phyloP scores from a whole-genome alignment of 2,113 vertebrate species.

The Corydoras maculifer region DNA sequence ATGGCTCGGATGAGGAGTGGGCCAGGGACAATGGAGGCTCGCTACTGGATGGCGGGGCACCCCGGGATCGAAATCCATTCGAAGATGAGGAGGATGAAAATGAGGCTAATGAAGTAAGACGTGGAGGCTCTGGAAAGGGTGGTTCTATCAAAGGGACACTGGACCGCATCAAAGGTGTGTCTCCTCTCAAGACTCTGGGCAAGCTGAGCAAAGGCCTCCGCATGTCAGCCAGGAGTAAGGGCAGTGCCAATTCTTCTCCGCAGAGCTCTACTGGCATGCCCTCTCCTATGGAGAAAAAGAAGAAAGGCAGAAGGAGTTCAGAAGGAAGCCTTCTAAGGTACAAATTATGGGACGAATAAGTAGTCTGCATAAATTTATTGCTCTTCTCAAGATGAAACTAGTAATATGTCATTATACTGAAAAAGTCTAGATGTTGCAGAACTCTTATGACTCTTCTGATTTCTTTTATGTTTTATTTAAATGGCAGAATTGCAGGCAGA shows the following conservation, averaged over 20 bases:
- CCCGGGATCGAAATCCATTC: conserved; percentile 67
- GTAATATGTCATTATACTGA: neutral
- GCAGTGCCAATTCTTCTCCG: conserved; percentile 48
- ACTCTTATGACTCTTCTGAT: neutral
- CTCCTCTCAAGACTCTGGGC: conserved; percentile 72
- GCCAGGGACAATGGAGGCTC: conserved; percentile 52
- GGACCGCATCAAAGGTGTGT: conserved; percentile 66
- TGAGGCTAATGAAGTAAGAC: conserved; percentile 64
- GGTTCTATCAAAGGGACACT: conserved; percentile 66
- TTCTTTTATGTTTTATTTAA: neutral
- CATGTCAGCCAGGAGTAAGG: conserved; percentile 56
- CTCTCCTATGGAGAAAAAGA: conserved; percentile 56
- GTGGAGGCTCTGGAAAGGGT: conserved; percentile 48
- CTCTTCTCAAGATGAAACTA: neutral
- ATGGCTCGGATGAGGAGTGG: conserved; percentile 53
- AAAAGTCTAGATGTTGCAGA: no score
- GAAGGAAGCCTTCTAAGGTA: conserved; percentile 76
- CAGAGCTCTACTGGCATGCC: conserved; percentile 62
- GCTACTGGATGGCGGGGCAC: conserved; percentile 55
- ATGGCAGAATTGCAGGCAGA: conserved; percentile 60
- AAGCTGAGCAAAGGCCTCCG: conserved; percentile 65
- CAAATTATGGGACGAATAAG: neutral
- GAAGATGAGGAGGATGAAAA: conserved; percentile 71
- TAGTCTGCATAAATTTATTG: neutral
- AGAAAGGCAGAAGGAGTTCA: conserved; percentile 67